phyloP scores from a whole-genome alignment of 1,140 invertebrate genomes.

The Polypedilum vanderplanki region DNA sequence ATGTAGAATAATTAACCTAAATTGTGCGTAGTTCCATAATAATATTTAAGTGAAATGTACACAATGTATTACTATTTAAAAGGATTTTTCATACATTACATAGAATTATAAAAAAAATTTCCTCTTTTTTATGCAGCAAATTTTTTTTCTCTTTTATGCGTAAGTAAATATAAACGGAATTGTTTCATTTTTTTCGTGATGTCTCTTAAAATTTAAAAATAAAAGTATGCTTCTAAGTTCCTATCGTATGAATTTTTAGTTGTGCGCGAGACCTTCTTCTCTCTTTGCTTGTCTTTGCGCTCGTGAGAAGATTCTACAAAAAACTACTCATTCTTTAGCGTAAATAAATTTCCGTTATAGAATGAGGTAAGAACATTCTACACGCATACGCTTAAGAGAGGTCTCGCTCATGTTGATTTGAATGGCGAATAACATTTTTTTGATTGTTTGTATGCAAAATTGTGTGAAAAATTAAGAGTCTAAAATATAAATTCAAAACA shows the following conservation, averaged over 20 bases:
- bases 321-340: no score
- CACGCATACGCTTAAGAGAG: conserved; percentile 44
- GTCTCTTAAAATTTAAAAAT: background rate
- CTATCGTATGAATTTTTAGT: no score
- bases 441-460: conserved; percentile 37
- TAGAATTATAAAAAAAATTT: background rate
- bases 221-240: no score
- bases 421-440: conserved; percentile 37
- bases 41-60: conserved; percentile 21
- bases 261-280: background rate
- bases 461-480: conserved; percentile 37
- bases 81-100: background rate
- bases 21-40: background rate
- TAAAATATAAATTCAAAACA: conserved; percentile 44
- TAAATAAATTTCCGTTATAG: background rate
- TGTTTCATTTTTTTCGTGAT: background rate
- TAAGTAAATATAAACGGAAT: background rate
- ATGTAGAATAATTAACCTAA: background rate
- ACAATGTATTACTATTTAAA: background rate
- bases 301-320: background rate
- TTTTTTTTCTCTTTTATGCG: conserved; percentile 7
- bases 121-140: conserved; percentile 12
- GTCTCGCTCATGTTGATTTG: conserved; percentile 41
- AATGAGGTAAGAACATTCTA: conserved; percentile 34
- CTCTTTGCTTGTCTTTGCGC: background rate